Base-by-base conservation (phyloP, 2,888 invertebrate species). In the Pimpla rufipes region DNA sequence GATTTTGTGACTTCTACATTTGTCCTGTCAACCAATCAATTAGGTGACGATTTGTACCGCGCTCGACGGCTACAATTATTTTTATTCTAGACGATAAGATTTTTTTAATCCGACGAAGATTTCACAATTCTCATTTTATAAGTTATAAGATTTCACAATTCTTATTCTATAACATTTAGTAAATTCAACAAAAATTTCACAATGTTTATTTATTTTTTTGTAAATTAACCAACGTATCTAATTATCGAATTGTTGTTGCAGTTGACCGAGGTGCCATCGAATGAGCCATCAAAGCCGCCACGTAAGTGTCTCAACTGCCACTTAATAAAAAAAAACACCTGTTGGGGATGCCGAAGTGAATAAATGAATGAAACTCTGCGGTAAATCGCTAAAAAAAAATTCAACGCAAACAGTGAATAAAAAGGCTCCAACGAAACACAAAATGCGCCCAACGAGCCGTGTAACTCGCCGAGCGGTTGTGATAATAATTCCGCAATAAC, bases 251-350 rank as follows among this genome's bases (percentile, higher is more conserved):
- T 87, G 67, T 83, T 79, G 62, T 94, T 93, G 23, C 93, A 94
- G 94, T 89, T 94, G 89, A 92, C 93, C 83, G 94, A 94, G 89
- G 91, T 92, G 79, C 88, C 93, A 73, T 90, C 92, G 85, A 88
- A 90, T 85, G 92, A 93, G 87, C 87, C 92, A 79, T 86, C 91
- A 79, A 92, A 93, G 85, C 93, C 93, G 88, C 93, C 93, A 90
- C 94, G 94, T 94, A 91, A 94, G 94, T 94, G 90, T 52, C 37
- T 35, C 50, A 21, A 59, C 62, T 76, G 37, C 29, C 29, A 59
- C 11, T 11, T 55, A n/a, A 35, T 45, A 23, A 13, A 59, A 55
- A 11, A 29, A 35, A n/a, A 37, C 13, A 7, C 7, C 1, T 37
- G 59, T n/a, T n/a, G 16, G 5, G 29, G 11, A 13, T 57, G 16